Conservation (phyloP, 2,797 vertebrate species). For the Cyclura pinguis region DNA sequence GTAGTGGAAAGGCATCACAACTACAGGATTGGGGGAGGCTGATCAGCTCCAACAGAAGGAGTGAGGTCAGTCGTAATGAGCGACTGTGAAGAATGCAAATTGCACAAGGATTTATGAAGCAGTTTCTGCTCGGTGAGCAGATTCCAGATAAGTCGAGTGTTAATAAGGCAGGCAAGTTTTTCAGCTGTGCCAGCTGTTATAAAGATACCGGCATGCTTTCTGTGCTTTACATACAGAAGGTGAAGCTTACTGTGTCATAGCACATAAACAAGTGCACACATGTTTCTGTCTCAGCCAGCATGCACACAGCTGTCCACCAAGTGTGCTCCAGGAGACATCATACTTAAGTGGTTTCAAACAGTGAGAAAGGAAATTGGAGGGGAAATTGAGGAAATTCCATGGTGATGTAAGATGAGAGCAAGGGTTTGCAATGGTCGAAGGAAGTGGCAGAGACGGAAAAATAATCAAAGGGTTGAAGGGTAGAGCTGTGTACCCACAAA, state of each 20-base stretch:
- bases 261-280: conserved; percentile 4
- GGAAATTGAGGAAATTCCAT: not conserved
- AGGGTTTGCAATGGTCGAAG: not conserved
- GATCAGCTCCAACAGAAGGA: conserved; percentile 63
- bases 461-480: not conserved
- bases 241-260: conserved; percentile 59
- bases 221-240: conserved; percentile 51
- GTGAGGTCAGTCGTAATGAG: conserved; percentile 79
- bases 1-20: conserved; percentile 57
- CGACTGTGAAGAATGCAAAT: conserved; percentile 77
- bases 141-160: conserved; percentile 80
- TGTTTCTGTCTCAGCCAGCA: conserved; percentile 50
- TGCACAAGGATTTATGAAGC: conserved; percentile 79
- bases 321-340: fast-evolving
- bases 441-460: not conserved
- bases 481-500: not conserved
- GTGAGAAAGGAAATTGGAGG: not conserved
- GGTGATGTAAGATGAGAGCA: not conserved
- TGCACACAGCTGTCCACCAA: conserved; percentile 38
- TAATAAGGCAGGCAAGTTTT: conserved; percentile 80
- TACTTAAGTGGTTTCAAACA: not conserved
- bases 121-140: conserved; percentile 81
- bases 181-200: conserved; percentile 78
- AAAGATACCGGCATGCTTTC: conserved; percentile 53
- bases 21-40: conserved; percentile 62